Base-by-base conservation (phyloP, 2,797 vertebrate species). In the Anguilla anguilla region DNA sequence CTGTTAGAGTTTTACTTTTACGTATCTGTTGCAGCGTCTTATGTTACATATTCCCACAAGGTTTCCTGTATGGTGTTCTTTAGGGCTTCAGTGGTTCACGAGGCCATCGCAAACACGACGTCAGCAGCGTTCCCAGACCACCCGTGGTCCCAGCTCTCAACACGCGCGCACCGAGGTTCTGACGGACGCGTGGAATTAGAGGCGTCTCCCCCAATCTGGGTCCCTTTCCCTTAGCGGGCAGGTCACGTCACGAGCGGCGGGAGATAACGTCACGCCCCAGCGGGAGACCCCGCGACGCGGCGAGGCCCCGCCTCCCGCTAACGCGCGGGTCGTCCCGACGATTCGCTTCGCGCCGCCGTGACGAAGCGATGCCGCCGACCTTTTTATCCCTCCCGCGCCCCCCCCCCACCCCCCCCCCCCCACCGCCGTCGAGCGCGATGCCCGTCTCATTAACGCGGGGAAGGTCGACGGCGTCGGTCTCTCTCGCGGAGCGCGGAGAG, bases 401-500 rank as follows among this genome's bases (percentile, higher is more conserved):
- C 87, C 49, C 22, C 83, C 87, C n/a, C n/a, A n/a, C 22, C 83
- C 87, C 49, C 89, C 22, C 83, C 87, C 49, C 10, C 51, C 87
- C 83, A 84, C 89, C 69, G 89, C 85, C 53, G 25, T 69, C 57
- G 88, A 85, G 91, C 91, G 83, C 91, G 88, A 91, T 86, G 88
- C 74, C 83, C 15, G 87, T 88, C 90, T 88, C 64, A 61, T 87
- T 82, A 83, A 10, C 6, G 69, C 87, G 90, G 83, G 53, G 88
- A 87, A 91, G 85, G 82, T 84, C 53, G 87, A 86, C 67, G 85
- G 74, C 89, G 91, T 83, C 77, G 91, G 89, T 91, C 92, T 90
- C 46, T 88, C 86, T 87, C 87, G 19, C 49, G 53, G 81, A 83
- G 10, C 46, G 19, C 31, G 0, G 64, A 53, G 67, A 25, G 11